phyloP scores from a whole-genome alignment of 1,140 invertebrate species.

The Drosophila chauvacae region DNA sequence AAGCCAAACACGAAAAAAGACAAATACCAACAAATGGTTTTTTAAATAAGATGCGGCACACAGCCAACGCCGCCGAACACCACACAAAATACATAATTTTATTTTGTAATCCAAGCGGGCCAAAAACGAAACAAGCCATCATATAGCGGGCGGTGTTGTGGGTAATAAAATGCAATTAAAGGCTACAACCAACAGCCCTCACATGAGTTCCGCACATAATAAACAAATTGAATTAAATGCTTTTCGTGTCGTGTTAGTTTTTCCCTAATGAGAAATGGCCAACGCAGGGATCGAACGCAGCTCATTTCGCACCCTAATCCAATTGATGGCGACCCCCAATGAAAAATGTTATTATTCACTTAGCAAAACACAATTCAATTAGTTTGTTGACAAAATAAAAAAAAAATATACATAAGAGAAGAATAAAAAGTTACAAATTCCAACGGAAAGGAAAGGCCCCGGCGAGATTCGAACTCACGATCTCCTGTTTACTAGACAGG shows the following conservation, averaged over 20 bases:
- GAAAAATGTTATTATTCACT: conserved; percentile 30
- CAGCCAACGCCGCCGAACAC: conserved; percentile 1
- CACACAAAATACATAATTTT: conserved; percentile 56
- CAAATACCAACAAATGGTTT: conserved; percentile 47
- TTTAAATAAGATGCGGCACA: conserved; percentile 46
- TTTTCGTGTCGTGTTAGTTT: conserved; percentile 34
- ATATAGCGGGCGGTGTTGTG: not conserved
- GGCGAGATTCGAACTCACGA: conserved; percentile 87
- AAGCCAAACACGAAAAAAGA: conserved; percentile 24
- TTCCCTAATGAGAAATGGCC: conserved; percentile 37
- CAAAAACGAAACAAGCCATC: conserved; percentile 51
- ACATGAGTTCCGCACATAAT: conserved; percentile 41
- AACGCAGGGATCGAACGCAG: conserved; percentile 31
- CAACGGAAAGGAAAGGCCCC: conserved; percentile 85
- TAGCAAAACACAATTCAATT: conserved; percentile 34
- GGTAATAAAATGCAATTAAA: conserved; percentile 61
- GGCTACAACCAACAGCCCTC: conserved; percentile 20
- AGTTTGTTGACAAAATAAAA: conserved; percentile 4
- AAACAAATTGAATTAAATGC: conserved; percentile 64
- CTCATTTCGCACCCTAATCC: conserved; percentile 43
- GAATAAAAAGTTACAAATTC: not conserved
- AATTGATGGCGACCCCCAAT: conserved; percentile 23
- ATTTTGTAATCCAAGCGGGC: conserved; percentile 55
- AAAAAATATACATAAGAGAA: not conserved
- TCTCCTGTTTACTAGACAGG: conserved; percentile 88